Evolutionary conservation across 2,888 invertebrate genomes (phyloP).

Genomic region (Odontocolon sp.): DNA sequence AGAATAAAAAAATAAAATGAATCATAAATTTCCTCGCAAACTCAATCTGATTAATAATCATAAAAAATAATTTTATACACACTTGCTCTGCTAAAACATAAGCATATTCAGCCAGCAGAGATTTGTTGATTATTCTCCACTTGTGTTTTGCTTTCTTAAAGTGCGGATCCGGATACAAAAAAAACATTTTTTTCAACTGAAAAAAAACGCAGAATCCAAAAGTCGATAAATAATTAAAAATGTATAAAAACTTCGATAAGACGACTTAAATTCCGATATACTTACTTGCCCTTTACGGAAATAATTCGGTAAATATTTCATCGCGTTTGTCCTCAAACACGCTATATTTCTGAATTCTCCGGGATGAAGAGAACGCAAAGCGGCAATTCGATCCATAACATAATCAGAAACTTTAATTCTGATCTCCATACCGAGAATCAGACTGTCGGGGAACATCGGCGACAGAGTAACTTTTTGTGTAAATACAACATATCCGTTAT

Average conservation of each 20-base stretch:
- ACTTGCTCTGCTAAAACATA: slow-evolving; percentile 94
- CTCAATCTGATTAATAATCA: background rate
- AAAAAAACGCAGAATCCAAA: slow-evolving; percentile 63
- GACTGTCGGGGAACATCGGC: slow-evolving; percentile 92
- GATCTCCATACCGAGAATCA: slow-evolving; percentile 98
- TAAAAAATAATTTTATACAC: slow-evolving; percentile 71
- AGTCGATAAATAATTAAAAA: background rate
- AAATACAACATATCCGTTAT: slow-evolving; percentile 24
- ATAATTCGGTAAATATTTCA: slow-evolving; percentile 99
- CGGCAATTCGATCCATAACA: slow-evolving; percentile 96
- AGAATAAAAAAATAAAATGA: slow-evolving; percentile 64
- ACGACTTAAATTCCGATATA: background rate
- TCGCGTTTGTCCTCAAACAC: slow-evolving; percentile 97
- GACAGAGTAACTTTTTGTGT: slow-evolving; percentile 89
- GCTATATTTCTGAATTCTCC: slow-evolving; percentile 95
- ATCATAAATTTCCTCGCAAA: background rate
- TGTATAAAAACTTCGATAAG: background rate
- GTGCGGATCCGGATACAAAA: slow-evolving; percentile 99
- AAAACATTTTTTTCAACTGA: slow-evolving; percentile 97
- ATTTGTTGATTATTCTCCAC: slow-evolving; percentile 98
- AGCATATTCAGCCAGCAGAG: slow-evolving; percentile 97
- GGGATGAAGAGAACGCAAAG: slow-evolving; percentile 89
- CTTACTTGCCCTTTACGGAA: slow-evolving; percentile 95
- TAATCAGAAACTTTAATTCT: slow-evolving; percentile 99
- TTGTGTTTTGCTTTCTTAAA: slow-evolving; percentile 99